A percentile compares a stretch with the other conserved stretches of the same genome.
phyloP scores from a whole-genome alignment of 2,113 vertebrate species.

The Microcebus tavaratra region DNA sequence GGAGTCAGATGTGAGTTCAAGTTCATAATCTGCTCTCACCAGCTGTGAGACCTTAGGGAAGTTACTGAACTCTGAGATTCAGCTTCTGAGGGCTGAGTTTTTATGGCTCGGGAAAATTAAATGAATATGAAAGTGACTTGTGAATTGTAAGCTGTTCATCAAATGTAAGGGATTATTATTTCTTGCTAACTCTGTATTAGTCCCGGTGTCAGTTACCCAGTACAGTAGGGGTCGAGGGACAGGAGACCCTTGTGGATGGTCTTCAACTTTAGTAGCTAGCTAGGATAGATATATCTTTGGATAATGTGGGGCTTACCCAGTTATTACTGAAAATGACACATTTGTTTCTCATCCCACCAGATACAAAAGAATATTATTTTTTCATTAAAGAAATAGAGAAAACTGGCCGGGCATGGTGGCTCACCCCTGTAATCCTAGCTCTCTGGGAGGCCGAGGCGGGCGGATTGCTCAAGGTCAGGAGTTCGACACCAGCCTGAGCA shows the following conservation, averaged over 20 bases:
- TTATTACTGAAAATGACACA: not conserved
- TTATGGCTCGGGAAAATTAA: not conserved
- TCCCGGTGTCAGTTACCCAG: not conserved
- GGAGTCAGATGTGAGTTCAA: not conserved
- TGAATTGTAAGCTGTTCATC: not conserved
- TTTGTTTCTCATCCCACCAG: not conserved
- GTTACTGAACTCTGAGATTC: not conserved
- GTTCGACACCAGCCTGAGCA: too few relatives aligned
- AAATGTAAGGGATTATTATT: not conserved
- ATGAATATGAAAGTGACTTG: not conserved
- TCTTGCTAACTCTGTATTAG: not conserved
- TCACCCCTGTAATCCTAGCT: too few relatives aligned
- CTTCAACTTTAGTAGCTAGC: not conserved
- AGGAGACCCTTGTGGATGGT: not conserved
- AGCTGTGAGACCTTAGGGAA: not conserved
- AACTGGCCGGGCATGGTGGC: not conserved
- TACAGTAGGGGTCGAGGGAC: not conserved
- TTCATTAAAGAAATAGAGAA: constrained; percentile 7
- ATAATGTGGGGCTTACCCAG: not conserved
- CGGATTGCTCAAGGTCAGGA: too few relatives aligned
- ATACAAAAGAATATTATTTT: not conserved
- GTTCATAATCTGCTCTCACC: not conserved
- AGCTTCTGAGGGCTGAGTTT: not conserved
- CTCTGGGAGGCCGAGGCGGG: too few relatives aligned
- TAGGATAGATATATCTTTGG: not conserved